These are phyloP conservation scores for Rhagoletis zephyria DNA, from an alignment of 1,140 invertebrate species.

Conservation along the genomic window DNA sequence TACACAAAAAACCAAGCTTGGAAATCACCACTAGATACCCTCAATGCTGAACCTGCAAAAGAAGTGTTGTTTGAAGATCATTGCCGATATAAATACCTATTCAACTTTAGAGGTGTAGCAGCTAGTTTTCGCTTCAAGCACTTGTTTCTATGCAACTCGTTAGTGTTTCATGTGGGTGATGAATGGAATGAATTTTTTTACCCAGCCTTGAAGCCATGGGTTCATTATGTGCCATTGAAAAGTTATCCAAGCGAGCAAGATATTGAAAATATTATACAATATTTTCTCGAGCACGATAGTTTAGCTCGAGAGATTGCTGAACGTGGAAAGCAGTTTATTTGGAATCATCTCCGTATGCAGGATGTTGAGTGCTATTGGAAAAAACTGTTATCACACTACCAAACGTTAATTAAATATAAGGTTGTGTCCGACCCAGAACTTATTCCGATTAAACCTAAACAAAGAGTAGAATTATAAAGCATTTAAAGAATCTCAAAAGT, in stretches of 20 bases:
- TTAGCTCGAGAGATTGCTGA: slow-evolving; percentile 87
- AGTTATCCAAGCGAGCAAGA: slow-evolving; percentile 80
- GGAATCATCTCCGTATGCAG: slow-evolving; percentile 86
- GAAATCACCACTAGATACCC: slow-evolving; percentile 93
- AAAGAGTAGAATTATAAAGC: neutral
- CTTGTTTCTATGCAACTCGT: slow-evolving; percentile 91
- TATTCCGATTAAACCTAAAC: neutral
- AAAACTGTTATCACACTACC: slow-evolving; percentile 84
- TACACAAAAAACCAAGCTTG: slow-evolving; percentile 99
- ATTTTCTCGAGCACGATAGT: slow-evolving; percentile 84
- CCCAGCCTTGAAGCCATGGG: slow-evolving; percentile 90
- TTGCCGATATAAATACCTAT: slow-evolving; percentile 94
- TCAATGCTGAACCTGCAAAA: slow-evolving; percentile 84
- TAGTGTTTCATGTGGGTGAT: slow-evolving; percentile 96
- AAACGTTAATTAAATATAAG: slow-evolving; percentile 83
- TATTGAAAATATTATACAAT: slow-evolving; percentile 82
- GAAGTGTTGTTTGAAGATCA: slow-evolving; percentile 94
- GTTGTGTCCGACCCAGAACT: slow-evolving; percentile 75
- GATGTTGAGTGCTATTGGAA: slow-evolving; percentile 92
- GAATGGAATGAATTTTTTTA: slow-evolving; percentile 99
- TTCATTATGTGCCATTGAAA: slow-evolving; percentile 94
- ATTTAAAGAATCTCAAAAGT: neutral
- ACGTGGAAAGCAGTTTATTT: slow-evolving; percentile 86
- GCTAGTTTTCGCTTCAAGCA: slow-evolving; percentile 98
- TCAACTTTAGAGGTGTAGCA: slow-evolving; percentile 96